Evolutionary conservation across 2,797 vertebrate genomes (phyloP).

Genomic region (Sphaeramia orbicularis): DNA sequence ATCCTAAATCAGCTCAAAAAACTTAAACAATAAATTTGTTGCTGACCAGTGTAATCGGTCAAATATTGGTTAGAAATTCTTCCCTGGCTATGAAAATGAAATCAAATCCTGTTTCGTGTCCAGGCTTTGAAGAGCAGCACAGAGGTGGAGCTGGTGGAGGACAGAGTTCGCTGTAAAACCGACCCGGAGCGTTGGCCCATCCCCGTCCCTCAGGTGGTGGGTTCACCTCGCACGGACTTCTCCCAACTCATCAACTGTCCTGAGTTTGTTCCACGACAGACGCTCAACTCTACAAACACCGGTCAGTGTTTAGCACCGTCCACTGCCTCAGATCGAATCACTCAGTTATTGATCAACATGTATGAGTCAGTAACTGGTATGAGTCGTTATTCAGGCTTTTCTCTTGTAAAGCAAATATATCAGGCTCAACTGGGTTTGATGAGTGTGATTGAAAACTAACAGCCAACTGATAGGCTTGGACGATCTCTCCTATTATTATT

Average conservation of each 20-base stretch:
- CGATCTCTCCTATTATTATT: too few relatives aligned
- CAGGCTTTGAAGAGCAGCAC: conserved; percentile 94
- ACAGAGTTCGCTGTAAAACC: conserved; percentile 90
- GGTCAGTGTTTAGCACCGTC: conserved; percentile 62
- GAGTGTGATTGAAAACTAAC: too few relatives aligned
- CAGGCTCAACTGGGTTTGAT: too few relatives aligned
- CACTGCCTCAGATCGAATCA: neutral
- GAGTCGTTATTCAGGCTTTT: too few relatives aligned
- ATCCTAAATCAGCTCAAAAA: too few relatives aligned
- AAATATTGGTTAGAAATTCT: too few relatives aligned
- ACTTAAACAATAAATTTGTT: too few relatives aligned
- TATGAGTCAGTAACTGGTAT: too few relatives aligned
- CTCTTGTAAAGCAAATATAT: too few relatives aligned
- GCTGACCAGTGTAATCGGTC: neutral
- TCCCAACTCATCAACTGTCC: conserved; percentile 93
- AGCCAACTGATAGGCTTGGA: too few relatives aligned
- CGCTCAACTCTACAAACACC: conserved; percentile 77
- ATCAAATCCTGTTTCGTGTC: neutral
- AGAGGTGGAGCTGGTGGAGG: conserved; percentile 92
- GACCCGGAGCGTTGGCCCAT: conserved; percentile 97
- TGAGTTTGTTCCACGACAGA: conserved; percentile 89
- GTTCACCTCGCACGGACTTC: conserved; percentile 89
- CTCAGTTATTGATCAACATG: too few relatives aligned
- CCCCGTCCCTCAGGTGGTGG: conserved; percentile 81
- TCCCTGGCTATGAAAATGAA: neutral